Evolutionary conservation across 2,113 vertebrate species (phyloP).

Genomic region (Danionella cerebrum): DNA sequence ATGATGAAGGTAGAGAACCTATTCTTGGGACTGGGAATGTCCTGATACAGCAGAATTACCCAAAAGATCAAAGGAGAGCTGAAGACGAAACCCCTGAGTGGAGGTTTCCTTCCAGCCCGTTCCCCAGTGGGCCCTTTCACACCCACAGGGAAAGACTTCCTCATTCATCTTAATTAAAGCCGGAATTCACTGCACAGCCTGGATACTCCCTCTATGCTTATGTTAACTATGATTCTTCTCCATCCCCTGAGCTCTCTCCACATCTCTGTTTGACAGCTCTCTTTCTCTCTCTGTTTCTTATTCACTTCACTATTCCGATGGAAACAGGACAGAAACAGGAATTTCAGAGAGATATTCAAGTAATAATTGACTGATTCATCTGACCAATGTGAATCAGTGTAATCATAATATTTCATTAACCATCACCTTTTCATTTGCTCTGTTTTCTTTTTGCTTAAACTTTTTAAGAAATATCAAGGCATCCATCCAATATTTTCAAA

Average conservation of each 20-base stretch:
- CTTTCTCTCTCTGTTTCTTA: not conserved
- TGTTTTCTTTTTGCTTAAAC: too few relatives aligned
- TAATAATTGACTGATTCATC: too few relatives aligned
- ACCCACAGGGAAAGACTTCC: not conserved
- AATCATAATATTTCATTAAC: too few relatives aligned
- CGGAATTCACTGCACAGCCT: not conserved
- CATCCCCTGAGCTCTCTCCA: not conserved
- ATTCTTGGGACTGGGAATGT: not conserved
- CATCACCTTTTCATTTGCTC: too few relatives aligned
- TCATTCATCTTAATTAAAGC: constrained; percentile 37
- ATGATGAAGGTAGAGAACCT: constrained; percentile 12
- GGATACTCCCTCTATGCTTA: not conserved
- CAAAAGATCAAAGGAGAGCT: not conserved
- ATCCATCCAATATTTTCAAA: not conserved
- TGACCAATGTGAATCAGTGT: too few relatives aligned
- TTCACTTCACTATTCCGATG: not conserved
- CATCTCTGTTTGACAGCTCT: not conserved
- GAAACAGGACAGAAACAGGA: not conserved
- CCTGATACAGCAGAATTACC: not conserved
- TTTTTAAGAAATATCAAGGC: too few relatives aligned
- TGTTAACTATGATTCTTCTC: not conserved
- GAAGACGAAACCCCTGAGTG: not conserved
- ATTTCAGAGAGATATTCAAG: too few relatives aligned
- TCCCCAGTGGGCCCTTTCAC: not conserved
- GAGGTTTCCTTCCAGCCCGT: not conserved